Evolutionary conservation across 2,888 invertebrate species (phyloP).

Genomic region (Ommatoiulus sabulosus): DNA sequence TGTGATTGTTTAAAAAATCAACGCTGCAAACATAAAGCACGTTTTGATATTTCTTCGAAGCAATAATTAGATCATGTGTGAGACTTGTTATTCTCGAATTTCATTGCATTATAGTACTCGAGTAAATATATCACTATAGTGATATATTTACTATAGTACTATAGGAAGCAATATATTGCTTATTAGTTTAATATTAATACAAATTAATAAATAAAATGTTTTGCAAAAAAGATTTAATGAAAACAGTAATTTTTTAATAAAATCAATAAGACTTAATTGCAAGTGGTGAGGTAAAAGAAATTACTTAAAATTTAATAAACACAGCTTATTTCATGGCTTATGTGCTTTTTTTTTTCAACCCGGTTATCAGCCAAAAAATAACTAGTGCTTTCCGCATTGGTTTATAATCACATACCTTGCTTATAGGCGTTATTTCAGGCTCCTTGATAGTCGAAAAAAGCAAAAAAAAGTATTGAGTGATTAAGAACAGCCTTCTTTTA

Average conservation of each 20-base stretch:
- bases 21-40: background rate
- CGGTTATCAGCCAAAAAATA: background rate
- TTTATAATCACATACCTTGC: conserved; percentile 23
- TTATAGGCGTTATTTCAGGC: conserved; percentile 28
- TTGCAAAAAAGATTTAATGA: no score
- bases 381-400: conserved; percentile 45
- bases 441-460: background rate
- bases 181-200: no score
- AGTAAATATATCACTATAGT: background rate
- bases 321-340: background rate
- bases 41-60: background rate
- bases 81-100: background rate
- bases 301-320: no score
- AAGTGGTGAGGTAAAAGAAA: background rate
- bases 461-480: conserved; percentile 7
- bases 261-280: background rate
- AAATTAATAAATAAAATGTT: no score
- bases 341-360: background rate
- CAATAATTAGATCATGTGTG: conserved; percentile 3
- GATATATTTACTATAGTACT: no score
- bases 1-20: background rate
- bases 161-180: no score
- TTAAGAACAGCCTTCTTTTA: conserved; percentile 25
- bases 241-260: background rate
- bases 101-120: background rate